These are phyloP conservation scores for Melipona bicolor DNA, from an alignment of 2,888 invertebrate species.

Conservation along the genomic window DNA sequence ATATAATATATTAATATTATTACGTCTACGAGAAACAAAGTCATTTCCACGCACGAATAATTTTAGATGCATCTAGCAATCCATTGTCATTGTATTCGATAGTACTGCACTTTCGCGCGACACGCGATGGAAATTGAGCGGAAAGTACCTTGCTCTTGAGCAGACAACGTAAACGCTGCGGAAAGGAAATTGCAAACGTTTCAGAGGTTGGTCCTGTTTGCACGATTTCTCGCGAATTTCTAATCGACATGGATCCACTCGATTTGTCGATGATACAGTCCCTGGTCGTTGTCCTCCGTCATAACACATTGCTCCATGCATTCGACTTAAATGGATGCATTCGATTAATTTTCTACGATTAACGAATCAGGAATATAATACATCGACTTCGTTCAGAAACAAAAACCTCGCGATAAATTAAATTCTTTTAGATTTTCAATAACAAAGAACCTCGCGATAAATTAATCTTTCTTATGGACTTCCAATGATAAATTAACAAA, in stretches of 20 bases:
- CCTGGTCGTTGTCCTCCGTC: slow-evolving; percentile 22
- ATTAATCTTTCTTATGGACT: not conserved
- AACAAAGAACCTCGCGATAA: not conserved
- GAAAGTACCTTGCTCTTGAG: slow-evolving; percentile 43
- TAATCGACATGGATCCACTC: slow-evolving; percentile 54
- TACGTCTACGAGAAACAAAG: not conserved
- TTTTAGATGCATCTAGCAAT: not conserved
- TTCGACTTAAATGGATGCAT: slow-evolving; percentile 11
- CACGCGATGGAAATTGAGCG: slow-evolving; percentile 46
- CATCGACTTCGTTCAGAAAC: not conserved
- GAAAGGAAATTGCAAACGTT: slow-evolving; percentile 45
- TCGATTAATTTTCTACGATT: not conserved
- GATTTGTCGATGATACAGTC: slow-evolving; percentile 49
- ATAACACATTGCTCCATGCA: not conserved
- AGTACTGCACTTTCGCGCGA: slow-evolving; percentile 47
- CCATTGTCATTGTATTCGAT: slow-evolving; percentile 27
- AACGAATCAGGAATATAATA: not conserved
- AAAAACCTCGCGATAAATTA: not conserved
- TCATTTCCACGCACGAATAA: not conserved
- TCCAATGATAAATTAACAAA: not conserved
- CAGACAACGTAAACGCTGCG: slow-evolving; percentile 9
- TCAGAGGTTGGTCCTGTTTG: slow-evolving; percentile 24
- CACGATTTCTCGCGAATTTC: slow-evolving; percentile 62
- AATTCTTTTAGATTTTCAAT: not conserved
- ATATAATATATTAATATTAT: too few relatives aligned